Evolutionary conservation across 2,888 invertebrate genomes (phyloP).

Genomic region (Urechis unicinctus): DNA sequence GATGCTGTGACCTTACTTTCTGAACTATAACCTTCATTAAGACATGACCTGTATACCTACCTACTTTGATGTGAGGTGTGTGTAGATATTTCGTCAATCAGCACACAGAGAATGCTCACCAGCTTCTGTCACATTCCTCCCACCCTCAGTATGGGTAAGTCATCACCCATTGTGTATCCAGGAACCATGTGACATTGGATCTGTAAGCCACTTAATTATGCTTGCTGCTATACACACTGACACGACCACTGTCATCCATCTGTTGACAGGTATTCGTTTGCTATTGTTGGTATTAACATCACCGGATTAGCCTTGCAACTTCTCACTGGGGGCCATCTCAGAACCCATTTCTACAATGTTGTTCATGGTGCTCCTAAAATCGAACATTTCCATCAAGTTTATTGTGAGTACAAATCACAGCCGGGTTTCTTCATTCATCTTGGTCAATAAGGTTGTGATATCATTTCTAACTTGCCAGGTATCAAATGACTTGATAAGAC

Average conservation of each 20-base stretch:
- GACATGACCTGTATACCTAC: no score
- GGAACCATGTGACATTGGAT: no score
- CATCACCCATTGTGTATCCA: no score
- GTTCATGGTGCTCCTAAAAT: constrained; percentile 49
- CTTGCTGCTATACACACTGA: no score
- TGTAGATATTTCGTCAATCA: constrained; percentile 66
- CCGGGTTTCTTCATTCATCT: neutral
- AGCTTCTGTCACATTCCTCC: constrained; percentile 77
- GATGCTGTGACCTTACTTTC: neutral
- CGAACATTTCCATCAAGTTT: constrained; percentile 80
- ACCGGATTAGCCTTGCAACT: constrained; percentile 83
- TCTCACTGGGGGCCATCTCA: constrained; percentile 72
- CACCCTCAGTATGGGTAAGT: constrained; percentile 84
- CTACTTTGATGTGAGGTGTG: neutral
- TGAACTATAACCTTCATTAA: no score
- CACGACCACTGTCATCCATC: no score
- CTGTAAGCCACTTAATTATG: neutral
- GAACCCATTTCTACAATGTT: constrained; percentile 85
- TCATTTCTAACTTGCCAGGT: no score
- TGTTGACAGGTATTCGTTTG: constrained; percentile 53
- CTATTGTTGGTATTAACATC: constrained; percentile 77
- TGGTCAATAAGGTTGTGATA: neutral
- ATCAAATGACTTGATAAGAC: no score
- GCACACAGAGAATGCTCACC: constrained; percentile 71
- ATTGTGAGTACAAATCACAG: constrained; percentile 57